A percentile compares a stretch with the other conserved stretches of the same genome.
phyloP scores from a whole-genome alignment of 92 coral and sea anemone genomes.

The Plumapathes pennacea region DNA sequence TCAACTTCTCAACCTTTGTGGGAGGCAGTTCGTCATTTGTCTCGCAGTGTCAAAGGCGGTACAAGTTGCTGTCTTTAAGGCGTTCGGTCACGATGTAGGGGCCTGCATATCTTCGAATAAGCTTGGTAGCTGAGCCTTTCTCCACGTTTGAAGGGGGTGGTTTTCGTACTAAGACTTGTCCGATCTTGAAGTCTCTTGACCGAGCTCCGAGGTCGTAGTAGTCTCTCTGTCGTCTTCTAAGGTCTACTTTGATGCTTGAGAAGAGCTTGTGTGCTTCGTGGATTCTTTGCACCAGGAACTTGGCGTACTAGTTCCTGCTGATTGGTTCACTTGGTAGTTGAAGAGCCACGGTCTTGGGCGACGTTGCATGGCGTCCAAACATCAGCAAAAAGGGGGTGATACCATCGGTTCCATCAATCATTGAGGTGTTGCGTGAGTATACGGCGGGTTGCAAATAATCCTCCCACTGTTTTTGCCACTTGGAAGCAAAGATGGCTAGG shows the following conservation, averaged over 20 bases:
- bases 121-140: conserved; percentile 23
- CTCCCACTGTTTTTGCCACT: conserved; percentile 14
- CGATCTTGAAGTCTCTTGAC: background rate
- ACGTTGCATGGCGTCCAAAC: conserved; percentile 31
- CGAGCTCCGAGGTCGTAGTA: conserved; percentile 14
- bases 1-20: conserved; percentile 25
- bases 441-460: conserved; percentile 8
- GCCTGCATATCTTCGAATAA: conserved; percentile 10
- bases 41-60: conserved; percentile 5
- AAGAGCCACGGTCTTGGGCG: conserved; percentile 22
- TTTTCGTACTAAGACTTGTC: conserved; percentile 29
- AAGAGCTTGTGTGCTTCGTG: conserved; percentile 32
- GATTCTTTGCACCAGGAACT: conserved; percentile 20
- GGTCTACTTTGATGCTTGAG: conserved; percentile 23
- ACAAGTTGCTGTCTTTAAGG: conserved; percentile 21
- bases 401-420: conserved; percentile 19
- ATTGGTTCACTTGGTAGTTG: conserved; percentile 5
- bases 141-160: conserved; percentile 24
- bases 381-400: conserved; percentile 29
- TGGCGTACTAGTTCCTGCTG: conserved; percentile 7
- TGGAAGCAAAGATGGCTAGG: conserved; percentile 24
- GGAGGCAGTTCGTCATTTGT: conserved; percentile 17
- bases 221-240: conserved; percentile 25
- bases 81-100: conserved; percentile 8
- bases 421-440: conserved; percentile 16